Base-by-base conservation (phyloP, 2,113 vertebrate genomes). In the Caranx ignobilis region DNA sequence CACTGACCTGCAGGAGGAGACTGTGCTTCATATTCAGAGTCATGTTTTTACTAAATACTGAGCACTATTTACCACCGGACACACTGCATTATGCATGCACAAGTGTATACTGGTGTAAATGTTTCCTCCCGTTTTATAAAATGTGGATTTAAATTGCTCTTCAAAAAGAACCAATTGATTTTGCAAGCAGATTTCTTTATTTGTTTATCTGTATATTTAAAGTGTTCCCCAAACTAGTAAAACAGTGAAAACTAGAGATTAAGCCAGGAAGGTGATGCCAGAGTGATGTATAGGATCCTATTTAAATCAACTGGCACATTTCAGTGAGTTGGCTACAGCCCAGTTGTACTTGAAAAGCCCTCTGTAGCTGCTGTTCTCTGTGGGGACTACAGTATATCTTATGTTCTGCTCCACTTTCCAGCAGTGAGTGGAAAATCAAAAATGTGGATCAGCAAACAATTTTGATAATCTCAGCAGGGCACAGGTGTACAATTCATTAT, bases 321-420 rank as follows among this genome's bases (percentile, higher is more conserved):
- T 66, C 59, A 75, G 31, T 71, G 43, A 71, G 60, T 31, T 67
- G 59, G 73, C 79, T 21, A 11, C 18, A 45, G 52, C 45, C 35
- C 76, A 82, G 19, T 71, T 76, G 80, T 68, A 69, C 88, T 87
- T 88, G 80, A 76, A 79, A 86, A 84, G 80, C 39, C 81, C 83
- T 83, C 60, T 79, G 47, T 45, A 82, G 67, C 66, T 48, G 34
- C 1, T 56, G 9, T 72, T 54, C 52, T 77, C 84, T 66, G 62
- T 48, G 13, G 85, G 77, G 85, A 77, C 75, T 43, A 19, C 10
- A 69, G 67, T 66, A 69, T 66, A 69, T 82, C 68, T 82, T 82
- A 76, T 81, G 71, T 64, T 81, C 80, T 87, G 88, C 75, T 75
- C 86, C 56, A 87, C 71, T 86, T 88, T 79, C 47, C 60, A 45